phyloP scores from a whole-genome alignment of 2,113 vertebrate species.

The Hemicordylus capensis region DNA sequence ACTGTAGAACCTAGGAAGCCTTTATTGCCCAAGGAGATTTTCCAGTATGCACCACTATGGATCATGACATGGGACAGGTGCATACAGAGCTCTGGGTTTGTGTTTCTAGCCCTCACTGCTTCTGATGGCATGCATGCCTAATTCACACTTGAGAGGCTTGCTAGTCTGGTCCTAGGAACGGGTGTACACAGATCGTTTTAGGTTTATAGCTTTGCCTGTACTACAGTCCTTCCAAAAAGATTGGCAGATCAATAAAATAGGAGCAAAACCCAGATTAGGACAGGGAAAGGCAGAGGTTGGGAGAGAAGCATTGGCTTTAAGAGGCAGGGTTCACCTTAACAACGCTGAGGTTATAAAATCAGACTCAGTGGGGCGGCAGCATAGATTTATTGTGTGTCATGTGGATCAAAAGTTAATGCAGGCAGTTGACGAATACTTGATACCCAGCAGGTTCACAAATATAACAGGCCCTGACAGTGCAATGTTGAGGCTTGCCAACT shows the following conservation, averaged over 20 bases:
- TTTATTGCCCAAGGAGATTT: no score
- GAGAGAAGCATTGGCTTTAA: conserved; percentile 31
- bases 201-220: not conserved
- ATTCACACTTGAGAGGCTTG: not conserved
- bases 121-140: not conserved
- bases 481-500: conserved; percentile 59
- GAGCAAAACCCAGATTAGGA: not conserved
- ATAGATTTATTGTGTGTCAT: conserved; percentile 52
- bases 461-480: conserved; percentile 30
- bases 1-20: no score
- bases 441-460: conserved; percentile 61
- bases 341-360: conserved; percentile 14
- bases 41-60: no score
- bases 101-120: not conserved
- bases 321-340: conserved; percentile 18
- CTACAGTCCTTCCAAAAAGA: not conserved
- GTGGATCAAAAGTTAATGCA: conserved; percentile 60
- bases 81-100: no score
- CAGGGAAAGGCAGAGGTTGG: not conserved
- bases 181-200: not conserved
- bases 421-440: conserved; percentile 48
- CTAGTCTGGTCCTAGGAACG: not conserved
- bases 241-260: conserved; percentile 6
- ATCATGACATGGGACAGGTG: not conserved
- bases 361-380: conserved; percentile 40